Evolutionary conservation across 2,888 invertebrate species (phyloP).

Genomic region (Fabriciana adippe): DNA sequence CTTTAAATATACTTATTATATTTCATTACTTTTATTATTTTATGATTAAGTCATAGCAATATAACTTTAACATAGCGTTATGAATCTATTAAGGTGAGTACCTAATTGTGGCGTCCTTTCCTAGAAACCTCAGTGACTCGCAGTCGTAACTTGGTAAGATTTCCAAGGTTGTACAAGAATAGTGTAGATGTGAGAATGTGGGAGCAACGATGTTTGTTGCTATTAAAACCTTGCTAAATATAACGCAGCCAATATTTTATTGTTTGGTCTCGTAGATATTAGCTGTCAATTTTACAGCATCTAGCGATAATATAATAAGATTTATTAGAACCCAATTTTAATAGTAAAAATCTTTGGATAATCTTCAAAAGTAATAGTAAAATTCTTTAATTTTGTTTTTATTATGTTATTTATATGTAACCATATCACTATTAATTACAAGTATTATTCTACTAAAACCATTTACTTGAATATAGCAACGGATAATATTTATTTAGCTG

Average conservation of each 20-base stretch:
- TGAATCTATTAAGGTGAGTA: constrained; percentile 13
- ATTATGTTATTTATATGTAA: too few species aligned
- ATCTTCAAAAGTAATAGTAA: too few species aligned
- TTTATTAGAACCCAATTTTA: neutral
- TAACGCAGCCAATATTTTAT: constrained; percentile 54
- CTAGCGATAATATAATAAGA: neutral
- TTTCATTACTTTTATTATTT: neutral
- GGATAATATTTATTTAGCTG: too few species aligned
- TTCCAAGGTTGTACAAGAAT: constrained; percentile 68
- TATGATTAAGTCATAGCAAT: neutral
- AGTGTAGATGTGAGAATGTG: constrained; percentile 61
- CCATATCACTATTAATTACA: too few species aligned
- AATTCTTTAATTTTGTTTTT: too few species aligned
- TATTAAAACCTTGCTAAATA: constrained; percentile 62
- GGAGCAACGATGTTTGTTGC: constrained; percentile 60
- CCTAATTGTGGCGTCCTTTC: constrained; percentile 43
- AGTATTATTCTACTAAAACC: too few species aligned
- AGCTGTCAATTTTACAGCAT: constrained; percentile 41
- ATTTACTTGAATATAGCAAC: too few species aligned
- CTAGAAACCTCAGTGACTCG: constrained; percentile 47
- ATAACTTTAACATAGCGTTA: constrained; percentile 1
- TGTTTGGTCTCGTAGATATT: constrained; percentile 54
- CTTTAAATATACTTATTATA: neutral
- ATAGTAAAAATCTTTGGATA: neutral
- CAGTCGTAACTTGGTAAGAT: constrained; percentile 57